phyloP scores from a whole-genome alignment of 1,140 invertebrate species.

The Scaptomyza hsui region DNA sequence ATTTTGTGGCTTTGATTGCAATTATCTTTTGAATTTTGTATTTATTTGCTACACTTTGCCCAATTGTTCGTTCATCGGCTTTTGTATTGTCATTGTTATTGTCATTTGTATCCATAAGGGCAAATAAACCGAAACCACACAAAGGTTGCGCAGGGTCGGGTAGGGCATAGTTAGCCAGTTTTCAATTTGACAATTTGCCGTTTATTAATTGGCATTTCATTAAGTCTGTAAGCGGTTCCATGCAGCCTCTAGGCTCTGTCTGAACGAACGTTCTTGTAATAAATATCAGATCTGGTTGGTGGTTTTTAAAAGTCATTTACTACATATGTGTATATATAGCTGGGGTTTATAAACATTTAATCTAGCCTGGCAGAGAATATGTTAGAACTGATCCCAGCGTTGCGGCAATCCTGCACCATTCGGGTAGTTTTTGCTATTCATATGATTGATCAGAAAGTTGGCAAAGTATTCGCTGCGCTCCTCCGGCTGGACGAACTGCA shows the following conservation, averaged over 20 bases:
- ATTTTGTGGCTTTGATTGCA: slow-evolving; percentile 80
- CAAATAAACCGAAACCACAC: slow-evolving; percentile 45
- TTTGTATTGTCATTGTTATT: slow-evolving; percentile 51
- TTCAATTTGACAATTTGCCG: slow-evolving; percentile 57
- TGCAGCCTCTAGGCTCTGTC: slow-evolving; percentile 32
- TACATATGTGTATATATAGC: background rate
- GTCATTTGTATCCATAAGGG: slow-evolving; percentile 55
- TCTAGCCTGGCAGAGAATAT: background rate
- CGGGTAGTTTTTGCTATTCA: slow-evolving; percentile 68
- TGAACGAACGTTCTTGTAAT: background rate
- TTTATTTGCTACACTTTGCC: slow-evolving; percentile 80
- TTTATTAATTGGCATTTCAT: slow-evolving; percentile 77
- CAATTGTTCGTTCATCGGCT: slow-evolving; percentile 64
- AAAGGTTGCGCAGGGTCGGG: too few relatives aligned
- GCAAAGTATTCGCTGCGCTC: slow-evolving; percentile 54
- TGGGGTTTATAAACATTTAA: slow-evolving; percentile 9
- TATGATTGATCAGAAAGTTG: slow-evolving; percentile 57
- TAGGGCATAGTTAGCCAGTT: slow-evolving; percentile 33
- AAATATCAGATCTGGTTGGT: background rate
- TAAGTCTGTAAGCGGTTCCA: slow-evolving; percentile 22
- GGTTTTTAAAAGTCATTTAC: background rate
- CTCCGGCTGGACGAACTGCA: slow-evolving; percentile 33
- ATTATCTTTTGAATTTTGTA: slow-evolving; percentile 81
- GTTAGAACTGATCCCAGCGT: slow-evolving; percentile 65
- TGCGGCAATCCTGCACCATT: slow-evolving; percentile 58